Conservation (phyloP, 2,888 invertebrate genomes). For the Copidosoma aretas region DNA sequence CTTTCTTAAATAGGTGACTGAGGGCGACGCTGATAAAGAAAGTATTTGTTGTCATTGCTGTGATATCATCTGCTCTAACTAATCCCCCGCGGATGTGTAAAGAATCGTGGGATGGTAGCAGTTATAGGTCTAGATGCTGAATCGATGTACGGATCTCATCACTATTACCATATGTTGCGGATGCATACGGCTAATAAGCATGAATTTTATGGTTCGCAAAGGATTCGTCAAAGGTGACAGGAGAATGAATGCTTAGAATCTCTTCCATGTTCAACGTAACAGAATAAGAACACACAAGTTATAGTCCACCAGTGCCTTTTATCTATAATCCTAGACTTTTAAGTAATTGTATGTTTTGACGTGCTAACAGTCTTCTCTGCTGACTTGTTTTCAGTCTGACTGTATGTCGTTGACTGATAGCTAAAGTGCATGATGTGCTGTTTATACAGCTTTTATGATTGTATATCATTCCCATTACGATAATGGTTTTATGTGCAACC, state of each 20-base stretch:
- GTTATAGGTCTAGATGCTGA: conserved; percentile 32
- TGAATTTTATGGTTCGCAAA: conserved; percentile 28
- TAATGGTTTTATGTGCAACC: conserved; percentile 27
- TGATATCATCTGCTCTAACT: conserved; percentile 6
- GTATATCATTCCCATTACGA: not conserved
- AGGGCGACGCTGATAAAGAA: too few species aligned
- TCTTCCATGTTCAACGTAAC: not conserved
- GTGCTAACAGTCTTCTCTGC: too few species aligned
- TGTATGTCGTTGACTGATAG: too few species aligned
- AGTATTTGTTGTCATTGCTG: too few species aligned
- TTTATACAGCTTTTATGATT: not conserved
- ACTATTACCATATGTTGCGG: conserved; percentile 20
- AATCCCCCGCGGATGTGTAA: conserved; percentile 13
- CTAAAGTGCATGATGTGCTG: not conserved
- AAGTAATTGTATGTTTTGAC: not conserved
- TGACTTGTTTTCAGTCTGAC: too few species aligned
- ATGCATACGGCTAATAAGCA: conserved; percentile 31
- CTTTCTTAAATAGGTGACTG: too few species aligned
- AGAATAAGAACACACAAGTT: not conserved
- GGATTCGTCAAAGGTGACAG: not conserved
- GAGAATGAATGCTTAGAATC: not conserved
- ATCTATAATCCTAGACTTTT: not conserved
- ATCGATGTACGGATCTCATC: conserved; percentile 41
- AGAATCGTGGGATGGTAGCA: conserved; percentile 36
- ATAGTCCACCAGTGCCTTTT: not conserved